A percentile compares a stretch with the other conserved stretches of the same genome.
Evolutionary conservation across 2,113 vertebrate genomes (phyloP).

Genomic region (Osmerus mordax): DNA sequence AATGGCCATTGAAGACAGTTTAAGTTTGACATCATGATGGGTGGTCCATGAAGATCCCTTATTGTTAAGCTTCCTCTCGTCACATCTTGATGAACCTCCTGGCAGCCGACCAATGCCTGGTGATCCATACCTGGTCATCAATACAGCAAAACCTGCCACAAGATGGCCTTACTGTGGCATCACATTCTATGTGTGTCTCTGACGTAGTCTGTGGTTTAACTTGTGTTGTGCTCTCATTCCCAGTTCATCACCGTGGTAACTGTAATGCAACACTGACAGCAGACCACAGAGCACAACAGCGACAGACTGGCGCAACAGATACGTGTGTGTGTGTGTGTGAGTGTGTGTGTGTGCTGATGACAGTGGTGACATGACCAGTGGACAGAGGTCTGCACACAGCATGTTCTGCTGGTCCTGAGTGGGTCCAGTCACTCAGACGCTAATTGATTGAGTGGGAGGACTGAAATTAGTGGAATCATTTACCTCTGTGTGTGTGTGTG

Average conservation of each 20-base stretch:
- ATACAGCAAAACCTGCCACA: too few species aligned
- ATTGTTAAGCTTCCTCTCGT: too few species aligned
- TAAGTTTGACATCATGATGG: too few species aligned
- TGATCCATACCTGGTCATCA: too few species aligned
- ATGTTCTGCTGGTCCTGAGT: not conserved
- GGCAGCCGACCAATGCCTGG: too few species aligned
- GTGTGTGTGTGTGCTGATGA: not conserved
- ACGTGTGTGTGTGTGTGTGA: not conserved
- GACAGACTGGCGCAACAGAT: not conserved
- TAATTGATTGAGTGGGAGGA: not conserved
- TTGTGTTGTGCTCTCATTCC: too few species aligned
- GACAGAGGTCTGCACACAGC: not conserved
- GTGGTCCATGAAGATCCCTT: too few species aligned
- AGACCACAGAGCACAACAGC: conserved; percentile 2
- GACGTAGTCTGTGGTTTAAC: not conserved
- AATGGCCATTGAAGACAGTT: not conserved
- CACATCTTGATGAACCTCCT: too few species aligned
- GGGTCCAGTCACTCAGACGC: not conserved
- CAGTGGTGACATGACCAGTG: not conserved
- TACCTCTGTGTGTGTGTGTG: conserved; percentile 1
- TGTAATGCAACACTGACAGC: conserved; percentile 5
- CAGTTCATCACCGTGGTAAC: not conserved
- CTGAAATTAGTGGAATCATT: conserved; percentile 27
- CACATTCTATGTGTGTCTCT: not conserved
- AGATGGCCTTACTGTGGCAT: too few species aligned